Evolutionary conservation across 1,140 invertebrate species (phyloP).

Genomic region (Halyomorpha halys): DNA sequence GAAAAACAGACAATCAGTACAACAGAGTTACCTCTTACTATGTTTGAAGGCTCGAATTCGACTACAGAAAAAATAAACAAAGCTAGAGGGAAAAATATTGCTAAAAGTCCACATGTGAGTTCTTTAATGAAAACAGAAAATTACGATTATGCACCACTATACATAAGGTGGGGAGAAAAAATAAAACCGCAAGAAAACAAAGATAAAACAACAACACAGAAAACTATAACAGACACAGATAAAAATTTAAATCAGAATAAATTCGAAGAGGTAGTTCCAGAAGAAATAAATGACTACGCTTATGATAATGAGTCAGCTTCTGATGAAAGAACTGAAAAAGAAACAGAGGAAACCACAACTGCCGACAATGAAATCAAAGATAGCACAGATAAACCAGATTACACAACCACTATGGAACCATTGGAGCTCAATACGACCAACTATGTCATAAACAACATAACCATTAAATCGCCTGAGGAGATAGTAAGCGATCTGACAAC

Average conservation of each 20-base stretch:
- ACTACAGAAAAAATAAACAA: not conserved
- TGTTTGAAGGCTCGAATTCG: not conserved
- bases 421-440: not conserved
- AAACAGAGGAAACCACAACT: conserved; percentile 11
- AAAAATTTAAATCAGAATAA: not conserved
- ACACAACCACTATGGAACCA: not conserved
- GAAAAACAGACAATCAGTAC: not conserved
- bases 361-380: conserved; percentile 1
- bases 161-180: conserved; percentile 24
- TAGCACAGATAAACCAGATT: not conserved
- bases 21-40: not conserved
- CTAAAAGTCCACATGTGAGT: not conserved
- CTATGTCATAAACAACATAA: not conserved
- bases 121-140: conserved; percentile 1
- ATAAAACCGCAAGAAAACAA: conserved; percentile 20
- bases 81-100: not conserved
- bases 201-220: conserved; percentile 9
- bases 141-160: conserved; percentile 20
- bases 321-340: conserved; percentile 2
- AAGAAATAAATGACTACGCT: not conserved
- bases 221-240: not conserved
- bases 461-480: conserved; percentile 25
- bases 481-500: conserved; percentile 21
- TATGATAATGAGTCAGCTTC: not conserved
- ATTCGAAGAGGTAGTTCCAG: not conserved